These are phyloP conservation scores for Lagopus muta DNA, from an alignment of 2,113 vertebrate species.

Conservation along the genomic window DNA sequence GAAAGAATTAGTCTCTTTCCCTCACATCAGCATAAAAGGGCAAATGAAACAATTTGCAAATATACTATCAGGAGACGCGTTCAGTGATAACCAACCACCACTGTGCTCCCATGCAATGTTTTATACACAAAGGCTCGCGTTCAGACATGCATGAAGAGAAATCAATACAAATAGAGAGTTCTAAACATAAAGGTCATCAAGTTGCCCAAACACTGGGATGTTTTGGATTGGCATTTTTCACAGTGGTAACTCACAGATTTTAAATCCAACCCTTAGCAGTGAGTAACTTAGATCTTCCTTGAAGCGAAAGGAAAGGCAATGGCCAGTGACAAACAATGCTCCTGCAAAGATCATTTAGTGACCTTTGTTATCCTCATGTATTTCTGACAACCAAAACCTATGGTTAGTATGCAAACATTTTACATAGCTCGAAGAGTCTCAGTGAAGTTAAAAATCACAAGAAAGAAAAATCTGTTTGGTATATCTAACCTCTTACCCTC, in stretches of 20 bases:
- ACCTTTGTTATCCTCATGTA: not conserved
- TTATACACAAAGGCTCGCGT: not conserved
- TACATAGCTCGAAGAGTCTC: not conserved
- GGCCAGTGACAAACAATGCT: not conserved
- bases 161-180: not conserved
- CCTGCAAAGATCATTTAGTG: not conserved
- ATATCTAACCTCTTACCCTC: not conserved
- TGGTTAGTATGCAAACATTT: not conserved
- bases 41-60: not conserved
- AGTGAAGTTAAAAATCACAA: not conserved
- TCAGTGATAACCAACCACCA: not conserved
- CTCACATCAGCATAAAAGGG: not conserved
- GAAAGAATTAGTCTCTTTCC: not conserved
- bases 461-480: not conserved
- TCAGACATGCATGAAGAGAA: not conserved
- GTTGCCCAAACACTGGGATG: not conserved
- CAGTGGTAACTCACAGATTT: not conserved
- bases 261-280: not conserved
- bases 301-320: not conserved
- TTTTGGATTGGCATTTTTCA: not conserved
- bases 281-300: not conserved
- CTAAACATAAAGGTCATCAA: not conserved
- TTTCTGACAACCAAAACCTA: not conserved
- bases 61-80: not conserved
- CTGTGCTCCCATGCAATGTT: not conserved